Percentiles rank a stretch among this genome's conserved stretches.
phyloP scores from a whole-genome alignment of 2,888 invertebrate genomes.

The Megastigmus dorsalis region DNA sequence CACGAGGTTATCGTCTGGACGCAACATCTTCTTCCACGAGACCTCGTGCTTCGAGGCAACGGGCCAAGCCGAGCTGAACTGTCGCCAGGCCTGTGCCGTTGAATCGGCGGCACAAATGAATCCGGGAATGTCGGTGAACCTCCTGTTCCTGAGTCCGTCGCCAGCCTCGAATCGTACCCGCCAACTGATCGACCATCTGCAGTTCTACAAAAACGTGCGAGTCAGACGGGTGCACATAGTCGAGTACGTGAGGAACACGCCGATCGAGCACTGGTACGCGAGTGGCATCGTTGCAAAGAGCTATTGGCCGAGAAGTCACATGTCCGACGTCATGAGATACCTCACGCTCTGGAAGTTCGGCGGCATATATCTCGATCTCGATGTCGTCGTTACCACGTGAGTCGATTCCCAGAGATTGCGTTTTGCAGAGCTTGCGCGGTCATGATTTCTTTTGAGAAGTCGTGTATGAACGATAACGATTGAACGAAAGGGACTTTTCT shows the following conservation, averaged over 20 bases:
- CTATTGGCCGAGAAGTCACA: constrained; percentile 78
- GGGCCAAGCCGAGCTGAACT: constrained; percentile 72
- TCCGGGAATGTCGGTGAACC: constrained; percentile 77
- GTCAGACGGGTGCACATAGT: constrained; percentile 76
- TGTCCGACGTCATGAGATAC: constrained; percentile 81
- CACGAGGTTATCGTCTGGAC: constrained; percentile 65
- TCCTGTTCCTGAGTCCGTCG: constrained; percentile 76
- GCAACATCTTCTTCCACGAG: constrained; percentile 81
- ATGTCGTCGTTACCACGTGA: constrained; percentile 80
- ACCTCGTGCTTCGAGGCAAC: constrained; percentile 79
- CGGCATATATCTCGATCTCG: constrained; percentile 86
- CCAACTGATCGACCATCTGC: constrained; percentile 70
- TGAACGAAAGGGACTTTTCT: too few relatives aligned
- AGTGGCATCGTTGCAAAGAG: constrained; percentile 76
- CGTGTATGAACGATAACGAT: too few relatives aligned
- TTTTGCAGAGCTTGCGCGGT: too few relatives aligned
- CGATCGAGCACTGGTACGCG: constrained; percentile 77
- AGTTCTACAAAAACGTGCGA: constrained; percentile 76
- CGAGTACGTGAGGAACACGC: constrained; percentile 77
- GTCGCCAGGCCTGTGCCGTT: constrained; percentile 81
- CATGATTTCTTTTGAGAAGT: too few relatives aligned
- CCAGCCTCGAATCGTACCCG: constrained; percentile 64
- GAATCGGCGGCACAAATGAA: constrained; percentile 82
- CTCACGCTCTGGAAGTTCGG: constrained; percentile 84
- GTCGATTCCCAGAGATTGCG: too few relatives aligned